Evolutionary conservation across 2,888 invertebrate genomes (phyloP).

Genomic region (Chelonus formosanus): DNA sequence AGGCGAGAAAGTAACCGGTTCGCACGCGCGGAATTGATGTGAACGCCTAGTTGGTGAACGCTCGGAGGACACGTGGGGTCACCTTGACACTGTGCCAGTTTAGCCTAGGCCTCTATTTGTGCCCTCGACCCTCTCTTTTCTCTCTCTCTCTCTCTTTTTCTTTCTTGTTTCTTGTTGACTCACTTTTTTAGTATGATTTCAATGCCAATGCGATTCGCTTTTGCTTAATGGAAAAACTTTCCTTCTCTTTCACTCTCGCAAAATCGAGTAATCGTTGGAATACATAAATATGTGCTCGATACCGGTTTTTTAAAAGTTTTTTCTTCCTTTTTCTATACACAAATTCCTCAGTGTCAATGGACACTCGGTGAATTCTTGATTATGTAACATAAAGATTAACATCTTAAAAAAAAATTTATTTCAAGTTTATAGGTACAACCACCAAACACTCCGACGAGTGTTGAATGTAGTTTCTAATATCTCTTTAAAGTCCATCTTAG

Average conservation of each 20-base stretch:
- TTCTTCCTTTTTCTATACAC: too few species aligned
- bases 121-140: constrained; percentile 24
- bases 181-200: constrained; percentile 14
- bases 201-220: constrained; percentile 26
- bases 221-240: constrained; percentile 41
- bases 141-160: neutral
- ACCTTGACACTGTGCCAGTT: constrained; percentile 63
- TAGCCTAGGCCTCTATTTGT: constrained; percentile 44
- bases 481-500: too few species aligned
- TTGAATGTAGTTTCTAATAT: too few species aligned
- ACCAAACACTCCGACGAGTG: too few species aligned
- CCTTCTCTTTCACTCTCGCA: constrained; percentile 49
- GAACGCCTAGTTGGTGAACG: constrained; percentile 26
- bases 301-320: constrained; percentile 14
- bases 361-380: too few species aligned
- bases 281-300: constrained; percentile 14
- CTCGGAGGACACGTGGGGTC: constrained; percentile 27
- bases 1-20: constrained; percentile 50
- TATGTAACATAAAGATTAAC: too few species aligned
- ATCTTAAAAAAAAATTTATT: too few species aligned
- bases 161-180: neutral
- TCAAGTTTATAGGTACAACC: too few species aligned
- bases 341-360: neutral
- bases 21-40: constrained; percentile 22
- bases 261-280: constrained; percentile 37